A percentile compares a stretch with the other conserved stretches of the same genome.
phyloP scores from a whole-genome alignment of 2,797 vertebrate genomes.

The Melanotaenia maccullochi region DNA sequence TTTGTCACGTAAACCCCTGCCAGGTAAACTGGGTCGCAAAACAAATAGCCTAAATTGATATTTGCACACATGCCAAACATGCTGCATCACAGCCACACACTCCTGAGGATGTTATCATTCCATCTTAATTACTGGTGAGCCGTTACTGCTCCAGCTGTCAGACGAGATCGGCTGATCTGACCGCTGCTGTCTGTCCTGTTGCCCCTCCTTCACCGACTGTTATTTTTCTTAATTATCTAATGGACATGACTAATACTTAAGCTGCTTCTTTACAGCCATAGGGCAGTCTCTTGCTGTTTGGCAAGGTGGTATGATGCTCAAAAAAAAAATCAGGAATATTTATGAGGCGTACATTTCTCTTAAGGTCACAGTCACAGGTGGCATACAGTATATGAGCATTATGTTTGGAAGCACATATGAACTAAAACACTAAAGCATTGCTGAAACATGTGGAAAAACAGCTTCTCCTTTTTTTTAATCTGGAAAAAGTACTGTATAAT shows the following conservation, averaged over 20 bases:
- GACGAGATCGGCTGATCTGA: constrained; percentile 89
- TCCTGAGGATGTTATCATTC: constrained; percentile 83
- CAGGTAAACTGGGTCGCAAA: constrained; percentile 37
- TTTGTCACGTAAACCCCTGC: constrained; percentile 53
- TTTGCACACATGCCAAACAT: constrained; percentile 44
- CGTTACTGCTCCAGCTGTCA: constrained; percentile 93
- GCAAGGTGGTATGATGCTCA: constrained; percentile 19
- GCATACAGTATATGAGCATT: constrained; percentile 52
- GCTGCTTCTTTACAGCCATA: constrained; percentile 6
- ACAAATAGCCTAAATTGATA: constrained; percentile 53
- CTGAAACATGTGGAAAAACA: background rate
- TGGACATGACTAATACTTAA: constrained; percentile 35
- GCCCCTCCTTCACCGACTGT: constrained; percentile 4
- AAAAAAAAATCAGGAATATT: constrained; percentile 31
- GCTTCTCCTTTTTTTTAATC: background rate
- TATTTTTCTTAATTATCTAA: constrained; percentile 34
- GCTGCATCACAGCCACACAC: constrained; percentile 31
- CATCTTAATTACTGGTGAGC: constrained; percentile 97
- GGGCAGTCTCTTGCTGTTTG: constrained; percentile 1
- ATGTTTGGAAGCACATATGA: constrained; percentile 17
- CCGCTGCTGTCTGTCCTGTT: constrained; percentile 21
- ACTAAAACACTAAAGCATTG: background rate
- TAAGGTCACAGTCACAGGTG: constrained; percentile 69
- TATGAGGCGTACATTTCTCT: constrained; percentile 11
- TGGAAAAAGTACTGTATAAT: background rate